A percentile compares a stretch with the other conserved stretches of the same genome.
Evolutionary conservation across 1,140 invertebrate genomes (phyloP).

Genomic region (Drosophila pseudoananassae): DNA sequence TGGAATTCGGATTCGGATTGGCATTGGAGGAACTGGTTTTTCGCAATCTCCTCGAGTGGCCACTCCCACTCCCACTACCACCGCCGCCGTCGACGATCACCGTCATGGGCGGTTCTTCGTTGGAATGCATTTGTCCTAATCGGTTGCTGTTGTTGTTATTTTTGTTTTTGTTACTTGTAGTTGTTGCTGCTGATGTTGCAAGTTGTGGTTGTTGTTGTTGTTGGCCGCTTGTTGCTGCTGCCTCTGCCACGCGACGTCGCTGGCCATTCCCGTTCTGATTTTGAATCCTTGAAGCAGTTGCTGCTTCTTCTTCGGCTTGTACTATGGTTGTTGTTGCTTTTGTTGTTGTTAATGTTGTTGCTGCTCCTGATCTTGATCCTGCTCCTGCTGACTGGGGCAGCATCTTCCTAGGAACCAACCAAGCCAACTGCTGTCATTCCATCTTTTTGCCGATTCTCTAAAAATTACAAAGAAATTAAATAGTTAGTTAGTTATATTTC

Average conservation of each 20-base stretch:
- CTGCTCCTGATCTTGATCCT: not conserved
- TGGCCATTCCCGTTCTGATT: slow-evolving; percentile 54
- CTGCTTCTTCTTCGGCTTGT: slow-evolving; percentile 26
- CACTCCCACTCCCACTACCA: slow-evolving; percentile 18
- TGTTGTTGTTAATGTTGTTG: slow-evolving; percentile 1
- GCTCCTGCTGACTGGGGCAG: slow-evolving; percentile 58
- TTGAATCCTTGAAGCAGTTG: slow-evolving; percentile 8
- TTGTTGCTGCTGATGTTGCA: slow-evolving; percentile 18
- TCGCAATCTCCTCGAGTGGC: slow-evolving; percentile 54
- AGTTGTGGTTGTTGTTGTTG: slow-evolving; percentile 1
- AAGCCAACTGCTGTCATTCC: slow-evolving; percentile 57
- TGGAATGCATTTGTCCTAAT: slow-evolving; percentile 71
- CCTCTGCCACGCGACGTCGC: slow-evolving; percentile 72
- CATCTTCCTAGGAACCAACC: slow-evolving; percentile 59
- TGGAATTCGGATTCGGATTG: slow-evolving; percentile 44
- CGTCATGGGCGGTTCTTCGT: slow-evolving; percentile 74
- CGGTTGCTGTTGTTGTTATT: slow-evolving; percentile 37
- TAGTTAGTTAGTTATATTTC: too few species aligned
- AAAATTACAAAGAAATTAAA: not conserved
- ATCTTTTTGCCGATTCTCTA: slow-evolving; percentile 40
- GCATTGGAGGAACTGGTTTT: slow-evolving; percentile 75
- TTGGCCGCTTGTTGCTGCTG: slow-evolving; percentile 45
- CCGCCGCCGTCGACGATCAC: slow-evolving; percentile 59
- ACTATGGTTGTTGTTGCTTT: not conserved
- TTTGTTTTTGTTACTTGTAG: slow-evolving; percentile 7